phyloP scores from a whole-genome alignment of 2,797 vertebrate genomes.

The Malurus leucopterus region DNA sequence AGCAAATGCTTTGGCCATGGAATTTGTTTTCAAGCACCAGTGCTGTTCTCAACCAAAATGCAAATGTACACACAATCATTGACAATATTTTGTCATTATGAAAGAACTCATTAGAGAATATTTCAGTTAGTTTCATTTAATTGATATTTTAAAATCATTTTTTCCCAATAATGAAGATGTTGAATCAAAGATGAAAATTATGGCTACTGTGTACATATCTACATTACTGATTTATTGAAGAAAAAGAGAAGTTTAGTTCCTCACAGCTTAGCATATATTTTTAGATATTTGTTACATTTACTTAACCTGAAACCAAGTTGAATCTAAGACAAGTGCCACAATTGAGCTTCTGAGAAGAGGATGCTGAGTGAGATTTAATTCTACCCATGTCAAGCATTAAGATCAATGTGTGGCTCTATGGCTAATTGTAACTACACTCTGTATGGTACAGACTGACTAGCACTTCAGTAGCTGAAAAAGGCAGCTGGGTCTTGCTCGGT shows the following conservation, averaged over 20 bases:
- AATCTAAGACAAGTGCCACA: not conserved
- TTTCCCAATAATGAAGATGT: not conserved
- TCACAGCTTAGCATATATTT: not conserved
- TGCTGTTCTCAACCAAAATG: not conserved
- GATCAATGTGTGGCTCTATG: not conserved
- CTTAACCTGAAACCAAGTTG: not conserved
- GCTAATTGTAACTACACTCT: not conserved
- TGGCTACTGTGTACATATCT: not conserved
- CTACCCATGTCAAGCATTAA: not conserved
- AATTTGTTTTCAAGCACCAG: not conserved
- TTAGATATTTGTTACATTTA: not conserved
- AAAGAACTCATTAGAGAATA: not conserved
- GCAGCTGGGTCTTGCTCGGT: not conserved
- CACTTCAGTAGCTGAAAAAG: not conserved
- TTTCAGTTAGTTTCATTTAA: not conserved
- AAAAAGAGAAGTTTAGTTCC: not conserved
- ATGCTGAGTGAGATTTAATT: not conserved
- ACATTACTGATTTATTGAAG: not conserved
- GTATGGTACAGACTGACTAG: not conserved
- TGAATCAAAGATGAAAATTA: not conserved
- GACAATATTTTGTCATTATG: not conserved
- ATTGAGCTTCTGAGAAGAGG: not conserved
- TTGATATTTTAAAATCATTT: not conserved
- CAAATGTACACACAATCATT: not conserved
- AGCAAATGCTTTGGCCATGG: not conserved